Base-by-base conservation (phyloP, 2,888 invertebrate genomes). In the Cantharis rufa region DNA sequence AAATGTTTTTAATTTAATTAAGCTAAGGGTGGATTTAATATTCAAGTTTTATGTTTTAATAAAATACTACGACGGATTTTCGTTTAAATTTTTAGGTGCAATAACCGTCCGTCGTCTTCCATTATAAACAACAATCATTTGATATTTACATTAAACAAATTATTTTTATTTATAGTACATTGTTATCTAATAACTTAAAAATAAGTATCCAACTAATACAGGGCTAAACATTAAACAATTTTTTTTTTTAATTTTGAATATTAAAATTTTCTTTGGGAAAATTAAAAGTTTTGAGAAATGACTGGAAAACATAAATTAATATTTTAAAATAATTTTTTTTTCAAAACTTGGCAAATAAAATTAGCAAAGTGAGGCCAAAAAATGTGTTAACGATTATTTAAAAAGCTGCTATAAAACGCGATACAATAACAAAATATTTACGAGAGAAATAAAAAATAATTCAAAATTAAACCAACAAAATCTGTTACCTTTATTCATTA, bases 401-500 rank as follows among this genome's bases (percentile, higher is more conserved):
- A 48, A 48, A 48, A 48, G 9, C n/a, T 7, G 48, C 48, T 48
- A 48, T 48, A 48, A 48, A 48, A 48, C n/a, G n/a, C 48, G 48
- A 48, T 48, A 48, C 48, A 48, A 48, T n/a, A 48, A 48, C 48
- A 66, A 21, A 15, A 21, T 24, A 66, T 66, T n/a, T 21, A 16
- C 11, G 18, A 18, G 63, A 63, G 13, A 16, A 21, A 21, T 66
- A 21, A 71, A 71, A 62, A 63, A 16, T 70, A 18, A 28, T 48
- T 71, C 15, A 61, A 62, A 71, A 24, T 27, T 27, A 74, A 71
- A 74, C 71, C 74, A 77, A 77, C 70, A 77, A 21, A 24, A 18
- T 71, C n/a, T 74, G 61, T 77, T 77, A 77, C 77, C 77, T 77
- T 74, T 71, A 71, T 32, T 63, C 71, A 74, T 77, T 77, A 77